A percentile compares a stretch with the other conserved stretches of the same genome.
phyloP scores from a whole-genome alignment of 2,888 invertebrate species.

The Myopa tessellatipennis region DNA sequence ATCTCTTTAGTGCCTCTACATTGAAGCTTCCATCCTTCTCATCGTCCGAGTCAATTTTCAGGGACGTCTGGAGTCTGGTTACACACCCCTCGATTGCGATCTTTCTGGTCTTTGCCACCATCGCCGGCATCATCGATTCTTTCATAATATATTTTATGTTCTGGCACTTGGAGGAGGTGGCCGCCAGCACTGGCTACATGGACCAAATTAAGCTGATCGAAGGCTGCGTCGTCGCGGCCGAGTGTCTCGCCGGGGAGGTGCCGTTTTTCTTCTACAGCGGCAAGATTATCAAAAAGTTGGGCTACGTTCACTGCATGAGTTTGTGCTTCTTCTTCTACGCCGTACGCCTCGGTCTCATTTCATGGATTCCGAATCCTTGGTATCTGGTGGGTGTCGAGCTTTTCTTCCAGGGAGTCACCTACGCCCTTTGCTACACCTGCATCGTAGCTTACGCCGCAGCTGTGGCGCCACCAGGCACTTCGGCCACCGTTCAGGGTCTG shows the following conservation, averaged over 20 bases:
- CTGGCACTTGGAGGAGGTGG: constrained; percentile 85
- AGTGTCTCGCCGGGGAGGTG: constrained; percentile 83
- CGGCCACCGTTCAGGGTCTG: constrained; percentile 87
- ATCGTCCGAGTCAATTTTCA: constrained; percentile 76
- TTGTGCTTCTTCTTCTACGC: constrained; percentile 83
- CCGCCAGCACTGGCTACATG: constrained; percentile 73
- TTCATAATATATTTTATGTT: constrained; percentile 86
- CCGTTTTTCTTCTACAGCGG: constrained; percentile 80
- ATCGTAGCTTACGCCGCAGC: constrained; percentile 80
- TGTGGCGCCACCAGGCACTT: constrained; percentile 78
- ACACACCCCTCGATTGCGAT: constrained; percentile 75
- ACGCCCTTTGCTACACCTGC: constrained; percentile 85
- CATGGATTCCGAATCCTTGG: constrained; percentile 84
- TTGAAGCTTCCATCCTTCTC: constrained; percentile 77
- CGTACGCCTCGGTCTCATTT: constrained; percentile 79
- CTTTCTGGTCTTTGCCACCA: constrained; percentile 79
- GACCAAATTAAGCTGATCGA: constrained; percentile 81
- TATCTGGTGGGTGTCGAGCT: constrained; percentile 83
- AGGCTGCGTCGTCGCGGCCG: constrained; percentile 82
- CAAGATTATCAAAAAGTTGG: constrained; percentile 81
- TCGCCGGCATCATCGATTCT: constrained; percentile 82
- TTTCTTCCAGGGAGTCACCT: constrained; percentile 86
- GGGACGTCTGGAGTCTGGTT: constrained; percentile 75
- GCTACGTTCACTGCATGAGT: constrained; percentile 82
- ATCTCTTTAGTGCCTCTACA: constrained; percentile 74